Percentiles rank a stretch among this genome's conserved stretches.
Evolutionary conservation across 1,140 invertebrate genomes (phyloP).

Genomic region (Aphidius gifuensis): DNA sequence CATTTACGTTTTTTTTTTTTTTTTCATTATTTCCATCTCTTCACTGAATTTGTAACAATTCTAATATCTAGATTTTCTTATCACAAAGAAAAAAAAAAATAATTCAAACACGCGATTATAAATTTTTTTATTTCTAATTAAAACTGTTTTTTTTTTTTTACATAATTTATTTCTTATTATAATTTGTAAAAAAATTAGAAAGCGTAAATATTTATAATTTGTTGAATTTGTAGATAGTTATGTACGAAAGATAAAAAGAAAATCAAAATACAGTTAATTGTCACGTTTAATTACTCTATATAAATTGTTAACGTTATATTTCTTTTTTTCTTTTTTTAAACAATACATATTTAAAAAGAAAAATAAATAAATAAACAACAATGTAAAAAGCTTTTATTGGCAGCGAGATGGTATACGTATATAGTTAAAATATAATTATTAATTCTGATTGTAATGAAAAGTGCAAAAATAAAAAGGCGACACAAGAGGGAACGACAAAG

Average conservation of each 20-base stretch:
- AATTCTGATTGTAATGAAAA: no score
- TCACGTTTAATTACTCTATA: not conserved
- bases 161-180: not conserved
- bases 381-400: no score
- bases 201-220: conserved; percentile 9
- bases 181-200: conserved; percentile 9
- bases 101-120: no score
- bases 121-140: no score
- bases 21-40: not conserved
- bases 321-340: not conserved
- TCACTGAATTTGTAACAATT: not conserved
- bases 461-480: no score
- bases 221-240: not conserved
- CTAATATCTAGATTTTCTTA: no score
- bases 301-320: not conserved
- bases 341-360: no score
- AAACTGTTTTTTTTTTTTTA: not conserved
- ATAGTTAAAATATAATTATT: no score
- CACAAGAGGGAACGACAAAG: no score
- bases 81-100: no score
- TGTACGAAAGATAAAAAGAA: not conserved
- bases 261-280: not conserved
- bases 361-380: no score
- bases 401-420: no score
- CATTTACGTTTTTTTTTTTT: not conserved